phyloP scores from a whole-genome alignment of 2,888 invertebrate genomes.

The Synergus gifuensis region DNA sequence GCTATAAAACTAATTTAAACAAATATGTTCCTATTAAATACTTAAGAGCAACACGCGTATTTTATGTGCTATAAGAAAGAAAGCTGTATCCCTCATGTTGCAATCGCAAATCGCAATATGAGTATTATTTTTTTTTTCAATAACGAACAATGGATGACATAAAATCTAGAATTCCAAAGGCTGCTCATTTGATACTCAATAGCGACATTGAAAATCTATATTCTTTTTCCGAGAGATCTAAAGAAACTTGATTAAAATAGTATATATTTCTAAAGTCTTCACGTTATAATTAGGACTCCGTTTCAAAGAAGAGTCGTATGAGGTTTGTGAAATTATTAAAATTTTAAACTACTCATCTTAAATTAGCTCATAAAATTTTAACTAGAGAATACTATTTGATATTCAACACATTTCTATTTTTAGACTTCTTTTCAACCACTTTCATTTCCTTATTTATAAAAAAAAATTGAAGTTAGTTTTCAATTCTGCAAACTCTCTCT shows the following conservation, averaged over 20 bases:
- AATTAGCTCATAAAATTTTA: no score
- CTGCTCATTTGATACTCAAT: constrained; percentile 15
- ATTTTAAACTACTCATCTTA: no score
- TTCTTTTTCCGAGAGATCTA: background rate
- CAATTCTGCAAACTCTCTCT: background rate
- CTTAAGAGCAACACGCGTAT: constrained; percentile 8
- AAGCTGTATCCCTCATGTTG: background rate
- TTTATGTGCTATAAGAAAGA: constrained; percentile 8
- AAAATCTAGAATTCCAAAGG: background rate
- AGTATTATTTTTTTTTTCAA: background rate
- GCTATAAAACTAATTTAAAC: constrained; percentile 20
- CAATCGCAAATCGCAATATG: background rate
- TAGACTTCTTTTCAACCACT: background rate
- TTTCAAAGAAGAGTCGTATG: background rate
- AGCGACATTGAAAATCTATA: background rate
- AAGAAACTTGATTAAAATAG: background rate
- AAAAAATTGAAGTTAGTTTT: background rate
- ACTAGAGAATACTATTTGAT: no score
- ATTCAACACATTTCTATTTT: no score
- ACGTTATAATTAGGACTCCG: background rate
- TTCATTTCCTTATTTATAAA: background rate
- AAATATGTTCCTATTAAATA: constrained; percentile 12
- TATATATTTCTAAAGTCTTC: background rate
- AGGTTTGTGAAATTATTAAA: background rate
- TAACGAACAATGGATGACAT: constrained; percentile 9